Evolutionary conservation across 2,888 invertebrate species (phyloP).

Genomic region (Papilio protenor): DNA sequence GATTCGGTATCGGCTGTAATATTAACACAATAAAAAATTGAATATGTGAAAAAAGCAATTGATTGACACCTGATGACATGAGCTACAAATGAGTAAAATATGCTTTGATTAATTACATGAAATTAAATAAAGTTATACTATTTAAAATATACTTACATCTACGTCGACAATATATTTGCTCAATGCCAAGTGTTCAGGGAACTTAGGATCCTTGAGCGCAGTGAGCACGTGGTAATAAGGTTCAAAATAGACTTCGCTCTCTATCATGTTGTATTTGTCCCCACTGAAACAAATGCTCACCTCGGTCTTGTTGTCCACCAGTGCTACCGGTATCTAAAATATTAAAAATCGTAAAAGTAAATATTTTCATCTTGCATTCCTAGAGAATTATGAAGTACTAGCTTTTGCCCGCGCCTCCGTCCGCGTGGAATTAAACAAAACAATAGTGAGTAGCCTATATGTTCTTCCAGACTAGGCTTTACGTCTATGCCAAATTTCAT

Average conservation of each 20-base stretch:
- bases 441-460: too few species aligned
- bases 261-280: slow-evolving; percentile 85
- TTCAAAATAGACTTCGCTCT: slow-evolving; percentile 92
- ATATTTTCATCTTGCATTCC: background rate
- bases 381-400: background rate
- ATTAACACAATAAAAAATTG: slow-evolving; percentile 16
- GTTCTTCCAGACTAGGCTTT: too few species aligned
- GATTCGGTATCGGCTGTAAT: slow-evolving; percentile 58
- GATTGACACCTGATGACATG: background rate
- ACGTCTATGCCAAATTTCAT: too few species aligned
- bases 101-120: background rate
- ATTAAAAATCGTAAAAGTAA: background rate
- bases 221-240: slow-evolving; percentile 90
- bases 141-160: slow-evolving; percentile 65
- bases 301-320: slow-evolving; percentile 54
- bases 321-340: slow-evolving; percentile 64
- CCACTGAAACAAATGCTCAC: slow-evolving; percentile 53
- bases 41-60: background rate
- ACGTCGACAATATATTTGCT: slow-evolving; percentile 87
- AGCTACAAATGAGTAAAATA: background rate
- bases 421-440: too few species aligned
- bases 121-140: background rate
- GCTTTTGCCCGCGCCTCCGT: too few species aligned
- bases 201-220: slow-evolving; percentile 85
- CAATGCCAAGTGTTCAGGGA: slow-evolving; percentile 86